phyloP scores from a whole-genome alignment of 2,113 vertebrate species.

The Euleptes europaea region DNA sequence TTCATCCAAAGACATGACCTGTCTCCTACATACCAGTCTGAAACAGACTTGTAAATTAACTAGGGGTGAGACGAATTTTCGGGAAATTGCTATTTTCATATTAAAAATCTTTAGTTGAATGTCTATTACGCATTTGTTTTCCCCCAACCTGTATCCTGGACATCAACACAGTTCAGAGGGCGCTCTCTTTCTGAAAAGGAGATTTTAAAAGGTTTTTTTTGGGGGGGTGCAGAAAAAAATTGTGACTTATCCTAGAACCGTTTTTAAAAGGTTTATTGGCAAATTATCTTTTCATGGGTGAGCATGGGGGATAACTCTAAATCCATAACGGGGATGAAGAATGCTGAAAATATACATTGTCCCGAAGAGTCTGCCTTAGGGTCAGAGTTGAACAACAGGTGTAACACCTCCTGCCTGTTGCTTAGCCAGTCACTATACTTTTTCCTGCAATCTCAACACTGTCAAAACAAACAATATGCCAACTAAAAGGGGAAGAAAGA shows the following conservation, averaged over 20 bases:
- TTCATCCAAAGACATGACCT: neutral
- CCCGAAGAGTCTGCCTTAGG: neutral
- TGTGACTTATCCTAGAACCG: neutral
- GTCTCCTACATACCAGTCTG: neutral
- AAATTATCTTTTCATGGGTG: neutral
- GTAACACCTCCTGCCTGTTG: slow-evolving; percentile 36
- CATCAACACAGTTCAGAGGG: neutral
- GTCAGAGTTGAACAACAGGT: neutral
- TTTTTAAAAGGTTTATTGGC: slow-evolving; percentile 4
- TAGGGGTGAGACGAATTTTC: neutral
- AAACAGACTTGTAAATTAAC: neutral
- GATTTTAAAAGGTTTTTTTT: neutral
- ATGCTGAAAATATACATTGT: neutral
- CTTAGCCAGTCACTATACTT: slow-evolving; percentile 9
- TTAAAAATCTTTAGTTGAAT: neutral
- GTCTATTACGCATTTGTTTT: neutral
- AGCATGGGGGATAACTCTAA: neutral
- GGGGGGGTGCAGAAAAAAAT: neutral
- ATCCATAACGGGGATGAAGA: neutral
- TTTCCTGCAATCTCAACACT: neutral
- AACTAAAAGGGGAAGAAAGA: neutral
- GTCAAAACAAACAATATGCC: neutral
- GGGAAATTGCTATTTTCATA: neutral
- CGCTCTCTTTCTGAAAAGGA: no score
- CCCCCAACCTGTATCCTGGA: neutral